Evolutionary conservation across 2,888 invertebrate genomes (phyloP), one percentile per base, ranked within the genome.

Genomic region (Sabatieria punctata): DNA sequence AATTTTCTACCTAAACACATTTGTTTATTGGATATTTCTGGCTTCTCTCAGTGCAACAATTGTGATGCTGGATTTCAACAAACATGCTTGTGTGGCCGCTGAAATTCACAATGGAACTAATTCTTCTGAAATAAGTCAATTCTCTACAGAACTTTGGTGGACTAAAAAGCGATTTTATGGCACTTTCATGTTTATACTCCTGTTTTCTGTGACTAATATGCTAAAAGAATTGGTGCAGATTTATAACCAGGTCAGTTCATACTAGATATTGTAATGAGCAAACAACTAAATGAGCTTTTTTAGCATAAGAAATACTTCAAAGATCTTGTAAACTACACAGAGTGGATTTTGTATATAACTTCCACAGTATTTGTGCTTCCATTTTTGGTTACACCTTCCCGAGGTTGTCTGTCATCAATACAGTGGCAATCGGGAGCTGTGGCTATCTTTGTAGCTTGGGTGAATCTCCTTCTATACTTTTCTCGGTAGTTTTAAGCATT

Each of bases 371-470:
- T 83, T 76, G 77, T 63, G 1, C 8, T n/a, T n/a, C 46, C 46
- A 8, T 25, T 35, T 4, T 15, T 36, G 4, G 2, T 43, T 15
- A 23, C 25, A n/a, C n/a, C n/a, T n/a, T n/a, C n/a, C n/a, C n/a
- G n/a, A 2, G 36, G 15, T 13, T n/a, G 43, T 4, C 2, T 36
- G 21, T 30, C 33, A 19, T 19, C 8, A 4, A 4, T 36, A 3
- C 36, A 44, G 49, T 67, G 68, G 57, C 70, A 83, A 13, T 79
- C 79, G 11, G 83, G 85, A 1, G 77, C 85, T 0, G 70, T 85
- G 19, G 80, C 84, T 0, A 79, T 85, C 1, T 86, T 88, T 61
- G 67, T 85, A 21, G 80, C 83, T 42, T 88, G 86, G 86, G 83
- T 86, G 63, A 82, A 83, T 60, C 70, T 85, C 23, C 71, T 88